These are phyloP conservation scores for Carassius auratus DNA, from an alignment of 2,113 vertebrate species.

Conservation along the genomic window DNA sequence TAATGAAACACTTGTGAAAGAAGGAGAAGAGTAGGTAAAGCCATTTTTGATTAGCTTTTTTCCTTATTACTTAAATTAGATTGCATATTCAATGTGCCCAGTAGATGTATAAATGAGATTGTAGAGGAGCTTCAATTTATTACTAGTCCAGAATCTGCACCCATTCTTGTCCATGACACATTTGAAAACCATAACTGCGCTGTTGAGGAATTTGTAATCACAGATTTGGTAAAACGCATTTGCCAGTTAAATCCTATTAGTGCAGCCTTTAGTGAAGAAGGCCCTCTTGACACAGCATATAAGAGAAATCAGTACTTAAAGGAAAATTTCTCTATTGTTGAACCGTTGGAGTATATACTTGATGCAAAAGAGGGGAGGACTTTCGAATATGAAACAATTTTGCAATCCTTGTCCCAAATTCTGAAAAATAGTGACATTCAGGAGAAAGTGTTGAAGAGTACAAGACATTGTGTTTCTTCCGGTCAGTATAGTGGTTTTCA, in stretches of 20 bases:
- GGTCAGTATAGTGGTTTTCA: conserved; percentile 45
- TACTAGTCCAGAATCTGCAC: neutral
- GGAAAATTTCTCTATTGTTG: conserved; percentile 53
- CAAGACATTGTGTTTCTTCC: neutral
- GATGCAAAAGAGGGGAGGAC: conserved; percentile 21
- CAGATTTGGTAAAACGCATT: neutral
- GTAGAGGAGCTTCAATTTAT: too few relatives aligned
- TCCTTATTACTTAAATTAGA: too few relatives aligned
- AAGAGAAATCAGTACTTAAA: conserved; percentile 44
- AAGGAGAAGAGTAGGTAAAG: conserved; percentile 50
- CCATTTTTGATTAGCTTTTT: too few relatives aligned
- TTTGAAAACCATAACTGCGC: neutral
- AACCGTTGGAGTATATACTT: conserved; percentile 49
- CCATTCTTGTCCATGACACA: neutral
- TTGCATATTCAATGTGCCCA: conserved; percentile 29
- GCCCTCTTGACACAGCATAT: conserved; percentile 49
- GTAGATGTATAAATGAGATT: too few relatives aligned
- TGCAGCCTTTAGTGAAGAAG: neutral
- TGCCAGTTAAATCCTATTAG: neutral
- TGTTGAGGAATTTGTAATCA: neutral
- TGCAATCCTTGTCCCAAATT: conserved; percentile 54
- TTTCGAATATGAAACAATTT: conserved; percentile 58
- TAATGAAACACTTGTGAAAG: conserved; percentile 15
- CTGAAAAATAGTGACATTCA: conserved; percentile 51
- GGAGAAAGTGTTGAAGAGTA: conserved; percentile 27